A percentile compares a stretch with the other conserved stretches of the same genome.
These are phyloP conservation scores for Antheraea assamensis DNA, from an alignment of 2,888 invertebrate genomes.

Conservation along the genomic window DNA sequence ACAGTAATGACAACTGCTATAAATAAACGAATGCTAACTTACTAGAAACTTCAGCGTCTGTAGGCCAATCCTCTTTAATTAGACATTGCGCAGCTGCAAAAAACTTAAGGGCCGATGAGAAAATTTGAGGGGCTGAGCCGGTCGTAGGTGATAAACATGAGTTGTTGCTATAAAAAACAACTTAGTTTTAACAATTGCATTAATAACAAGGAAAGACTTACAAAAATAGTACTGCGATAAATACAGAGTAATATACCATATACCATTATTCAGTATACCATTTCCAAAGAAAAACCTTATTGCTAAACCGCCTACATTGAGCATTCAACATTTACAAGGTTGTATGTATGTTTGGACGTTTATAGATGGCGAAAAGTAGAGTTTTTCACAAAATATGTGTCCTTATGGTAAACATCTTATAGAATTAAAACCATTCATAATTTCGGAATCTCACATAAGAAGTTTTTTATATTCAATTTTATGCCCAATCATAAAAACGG, in stretches of 20 bases:
- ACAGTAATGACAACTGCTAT: neutral
- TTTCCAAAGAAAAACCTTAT: neutral
- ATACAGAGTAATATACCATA: neutral
- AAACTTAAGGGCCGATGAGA: slow-evolving; percentile 35
- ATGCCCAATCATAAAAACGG: too few relatives aligned
- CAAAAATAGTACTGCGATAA: neutral
- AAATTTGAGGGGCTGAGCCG: slow-evolving; percentile 24
- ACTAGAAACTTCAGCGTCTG: slow-evolving; percentile 27
- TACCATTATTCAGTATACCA: neutral
- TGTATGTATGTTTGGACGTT: neutral
- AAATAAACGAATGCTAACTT: slow-evolving; percentile 8
- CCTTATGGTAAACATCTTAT: too few relatives aligned
- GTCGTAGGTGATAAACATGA: slow-evolving; percentile 19
- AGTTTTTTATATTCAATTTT: too few relatives aligned
- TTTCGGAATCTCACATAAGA: too few relatives aligned
- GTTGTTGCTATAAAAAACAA: slow-evolving; percentile 13
- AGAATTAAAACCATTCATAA: too few relatives aligned
- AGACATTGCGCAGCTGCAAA: slow-evolving; percentile 38
- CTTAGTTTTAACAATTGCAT: neutral
- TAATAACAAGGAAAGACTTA: neutral
- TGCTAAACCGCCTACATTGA: neutral
- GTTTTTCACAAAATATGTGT: too few relatives aligned
- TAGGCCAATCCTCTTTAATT: slow-evolving; percentile 27
- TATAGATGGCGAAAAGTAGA: too few relatives aligned
- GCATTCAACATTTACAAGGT: neutral